A percentile compares a stretch with the other conserved stretches of the same genome.
Conservation (phyloP, 2,113 vertebrate species). For the Menidia beryllina region DNA sequence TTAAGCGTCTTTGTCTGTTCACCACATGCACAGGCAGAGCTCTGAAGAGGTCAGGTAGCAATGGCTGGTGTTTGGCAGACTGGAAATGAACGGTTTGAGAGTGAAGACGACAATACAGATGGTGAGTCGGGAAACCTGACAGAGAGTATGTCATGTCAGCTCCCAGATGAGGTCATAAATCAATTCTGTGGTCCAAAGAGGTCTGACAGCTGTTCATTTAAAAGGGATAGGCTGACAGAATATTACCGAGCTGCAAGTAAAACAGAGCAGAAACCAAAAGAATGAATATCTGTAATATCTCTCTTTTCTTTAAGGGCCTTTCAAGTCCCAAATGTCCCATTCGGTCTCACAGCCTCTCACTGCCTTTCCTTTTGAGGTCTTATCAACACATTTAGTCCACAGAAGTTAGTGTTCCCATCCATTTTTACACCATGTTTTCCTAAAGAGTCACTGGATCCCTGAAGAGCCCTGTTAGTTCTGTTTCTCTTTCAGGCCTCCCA, state of each 20-base stretch:
- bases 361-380: constrained; percentile 51
- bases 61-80: neutral
- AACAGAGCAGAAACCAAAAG: constrained; percentile 18
- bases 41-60: constrained; percentile 41
- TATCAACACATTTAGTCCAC: constrained; percentile 80
- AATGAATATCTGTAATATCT: constrained; percentile 22
- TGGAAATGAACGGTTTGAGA: constrained; percentile 27
- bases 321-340: constrained; percentile 20
- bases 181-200: constrained; percentile 44
- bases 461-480: constrained; percentile 29
- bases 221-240: constrained; percentile 32
- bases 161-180: constrained; percentile 83
- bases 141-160: constrained; percentile 74
- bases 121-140: constrained; percentile 53
- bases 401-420: constrained; percentile 74
- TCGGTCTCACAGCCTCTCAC: constrained; percentile 26
- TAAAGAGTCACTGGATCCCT: constrained; percentile 75
- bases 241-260: constrained; percentile 24
- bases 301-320: neutral
- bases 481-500: constrained; percentile 44
- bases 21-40: constrained; percentile 41
- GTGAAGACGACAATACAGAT: constrained; percentile 33
- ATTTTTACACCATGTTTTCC: constrained; percentile 77
- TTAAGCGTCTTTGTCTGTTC: constrained; percentile 33
- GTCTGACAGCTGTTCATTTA: constrained; percentile 71